These are phyloP conservation scores for Panthera tigris DNA, from an alignment of 2,113 vertebrate genomes.

Conservation along the genomic window DNA sequence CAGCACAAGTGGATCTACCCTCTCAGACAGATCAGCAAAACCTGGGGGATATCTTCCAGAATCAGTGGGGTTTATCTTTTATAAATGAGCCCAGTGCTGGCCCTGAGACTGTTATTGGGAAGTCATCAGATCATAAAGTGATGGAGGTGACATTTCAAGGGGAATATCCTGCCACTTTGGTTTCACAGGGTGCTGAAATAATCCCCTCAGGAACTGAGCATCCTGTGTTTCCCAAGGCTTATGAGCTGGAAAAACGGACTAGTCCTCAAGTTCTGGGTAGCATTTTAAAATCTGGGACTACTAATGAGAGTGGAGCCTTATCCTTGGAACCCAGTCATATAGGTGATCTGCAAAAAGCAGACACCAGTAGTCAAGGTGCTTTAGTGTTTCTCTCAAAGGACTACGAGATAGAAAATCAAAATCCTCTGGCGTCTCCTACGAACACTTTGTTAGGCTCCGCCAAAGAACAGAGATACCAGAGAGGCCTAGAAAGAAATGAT, in stretches of 20 bases:
- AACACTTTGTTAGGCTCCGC: slow-evolving; percentile 91
- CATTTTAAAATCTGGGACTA: slow-evolving; percentile 86
- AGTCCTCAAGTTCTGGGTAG: slow-evolving; percentile 88
- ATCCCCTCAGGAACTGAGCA: slow-evolving; percentile 89
- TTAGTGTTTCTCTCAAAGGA: slow-evolving; percentile 92
- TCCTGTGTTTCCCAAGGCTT: slow-evolving; percentile 90
- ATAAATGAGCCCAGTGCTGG: slow-evolving; percentile 97
- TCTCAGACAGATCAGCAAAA: slow-evolving; percentile 96
- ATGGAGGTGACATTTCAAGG: slow-evolving; percentile 92
- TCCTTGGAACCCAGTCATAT: slow-evolving; percentile 87
- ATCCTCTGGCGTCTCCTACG: slow-evolving; percentile 89
- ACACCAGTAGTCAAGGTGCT: slow-evolving; percentile 88
- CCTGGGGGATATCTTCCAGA: slow-evolving; percentile 99
- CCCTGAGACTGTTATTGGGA: slow-evolving; percentile 87
- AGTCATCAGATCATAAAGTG: slow-evolving; percentile 86
- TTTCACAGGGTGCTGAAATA: slow-evolving; percentile 88
- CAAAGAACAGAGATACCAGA: slow-evolving; percentile 93
- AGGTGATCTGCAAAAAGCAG: slow-evolving; percentile 88
- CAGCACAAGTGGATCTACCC: slow-evolving; percentile 91
- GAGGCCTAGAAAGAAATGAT: slow-evolving; percentile 93
- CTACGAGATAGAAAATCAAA: slow-evolving; percentile 90
- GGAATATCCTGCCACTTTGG: slow-evolving; percentile 87
- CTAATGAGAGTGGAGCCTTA: slow-evolving; percentile 86
- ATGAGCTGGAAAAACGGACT: slow-evolving; percentile 96
- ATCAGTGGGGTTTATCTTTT: slow-evolving; percentile 99